Evolutionary conservation across 2,888 invertebrate genomes (phyloP).

Genomic region (Drosophila nigricruria): DNA sequence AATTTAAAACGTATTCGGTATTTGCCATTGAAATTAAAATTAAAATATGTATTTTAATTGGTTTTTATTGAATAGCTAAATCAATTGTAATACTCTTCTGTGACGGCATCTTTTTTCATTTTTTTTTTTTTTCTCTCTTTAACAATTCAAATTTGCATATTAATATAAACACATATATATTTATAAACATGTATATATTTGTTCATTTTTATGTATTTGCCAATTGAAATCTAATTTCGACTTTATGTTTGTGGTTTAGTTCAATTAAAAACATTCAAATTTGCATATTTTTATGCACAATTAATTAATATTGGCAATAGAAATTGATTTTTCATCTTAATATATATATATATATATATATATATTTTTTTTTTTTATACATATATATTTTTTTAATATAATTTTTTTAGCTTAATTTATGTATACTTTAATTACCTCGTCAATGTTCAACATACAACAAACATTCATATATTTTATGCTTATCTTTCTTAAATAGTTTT

Average conservation of each 20-base stretch:
- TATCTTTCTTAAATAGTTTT: slow-evolving; percentile 1
- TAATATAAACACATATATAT: slow-evolving; percentile 21
- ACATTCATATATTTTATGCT: slow-evolving; percentile 14
- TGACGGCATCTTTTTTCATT: slow-evolving; percentile 28
- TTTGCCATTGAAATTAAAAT: slow-evolving; percentile 25
- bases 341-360: neutral
- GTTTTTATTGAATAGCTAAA: slow-evolving; percentile 27
- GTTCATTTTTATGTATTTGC: slow-evolving; percentile 4
- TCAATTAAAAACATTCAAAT: slow-evolving; percentile 16
- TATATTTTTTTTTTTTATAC: no score
- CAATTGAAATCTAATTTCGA: slow-evolving; percentile 33
- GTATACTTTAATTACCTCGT: slow-evolving; percentile 10
- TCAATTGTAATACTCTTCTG: slow-evolving; percentile 54
- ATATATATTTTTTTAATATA: neutral
- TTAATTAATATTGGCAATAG: slow-evolving; percentile 8
- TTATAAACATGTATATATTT: neutral
- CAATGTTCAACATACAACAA: slow-evolving; percentile 32
- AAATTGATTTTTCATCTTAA: neutral
- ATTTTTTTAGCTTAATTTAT: neutral
- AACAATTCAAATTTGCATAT: slow-evolving; percentile 39
- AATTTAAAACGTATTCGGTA: slow-evolving; percentile 35
- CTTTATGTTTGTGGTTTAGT: neutral
- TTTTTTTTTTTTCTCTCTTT: slow-evolving; percentile 5
- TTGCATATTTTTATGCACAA: slow-evolving; percentile 9
- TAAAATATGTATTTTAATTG: slow-evolving; percentile 22